Conservation (phyloP, 2,797 vertebrate species). For the Benthosema pterotum region DNA sequence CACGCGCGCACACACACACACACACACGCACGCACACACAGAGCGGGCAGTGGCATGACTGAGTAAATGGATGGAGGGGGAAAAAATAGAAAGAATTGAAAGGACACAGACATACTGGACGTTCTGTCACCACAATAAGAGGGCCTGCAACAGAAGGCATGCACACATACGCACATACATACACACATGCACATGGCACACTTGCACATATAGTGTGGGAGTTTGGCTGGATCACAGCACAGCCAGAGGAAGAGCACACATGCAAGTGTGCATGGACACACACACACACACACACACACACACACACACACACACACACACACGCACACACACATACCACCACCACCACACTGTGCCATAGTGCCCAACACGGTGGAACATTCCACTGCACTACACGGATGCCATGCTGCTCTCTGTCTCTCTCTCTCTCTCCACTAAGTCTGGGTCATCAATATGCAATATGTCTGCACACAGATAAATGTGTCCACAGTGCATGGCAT, state of each 20-base stretch:
- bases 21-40: conserved; percentile 37
- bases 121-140: background rate
- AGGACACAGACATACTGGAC: background rate
- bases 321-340: background rate
- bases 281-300: background rate
- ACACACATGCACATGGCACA: conserved; percentile 3
- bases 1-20: conserved; percentile 23
- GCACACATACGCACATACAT: too few relatives aligned
- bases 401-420: too few relatives aligned
- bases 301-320: background rate
- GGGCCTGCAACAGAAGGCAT: background rate
- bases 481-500: too few relatives aligned
- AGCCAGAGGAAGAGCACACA: background rate
- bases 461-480: too few relatives aligned
- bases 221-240: background rate
- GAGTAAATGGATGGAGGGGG: background rate
- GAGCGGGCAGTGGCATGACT: conserved; percentile 20
- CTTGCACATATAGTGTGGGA: conserved; percentile 7
- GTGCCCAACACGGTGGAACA: too few relatives aligned
- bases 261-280: background rate
- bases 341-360: too few relatives aligned
- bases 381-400: too few relatives aligned
- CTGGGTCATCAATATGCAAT: too few relatives aligned
- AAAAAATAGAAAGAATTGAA: conserved; percentile 1
- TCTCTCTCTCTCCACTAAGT: too few relatives aligned